Conservation (phyloP, 2,888 invertebrate genomes). For the Ptychoptera contaminata region DNA sequence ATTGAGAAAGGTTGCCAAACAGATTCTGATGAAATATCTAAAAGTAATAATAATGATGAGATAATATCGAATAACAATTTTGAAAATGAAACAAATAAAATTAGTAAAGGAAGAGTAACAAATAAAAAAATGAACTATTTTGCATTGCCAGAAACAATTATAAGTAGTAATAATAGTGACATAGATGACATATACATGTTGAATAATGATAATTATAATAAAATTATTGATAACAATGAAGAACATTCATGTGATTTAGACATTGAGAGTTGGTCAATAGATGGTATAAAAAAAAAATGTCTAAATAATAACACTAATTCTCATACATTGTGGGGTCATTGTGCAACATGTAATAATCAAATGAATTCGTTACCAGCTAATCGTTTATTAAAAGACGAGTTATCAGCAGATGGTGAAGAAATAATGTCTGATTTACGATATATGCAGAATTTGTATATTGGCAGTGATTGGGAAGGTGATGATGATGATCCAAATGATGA, state of each 20-base stretch:
- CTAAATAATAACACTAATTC: constrained; percentile 13
- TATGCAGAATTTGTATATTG: constrained; percentile 24
- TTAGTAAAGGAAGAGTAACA: not conserved
- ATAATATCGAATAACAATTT: not conserved
- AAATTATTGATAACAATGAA: not conserved
- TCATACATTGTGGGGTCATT: constrained; percentile 24
- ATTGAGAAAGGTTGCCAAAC: constrained; percentile 44
- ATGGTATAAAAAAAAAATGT: constrained; percentile 19
- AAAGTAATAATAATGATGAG: not conserved
- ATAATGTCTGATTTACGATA: constrained; percentile 24
- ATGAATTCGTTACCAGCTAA: constrained; percentile 21
- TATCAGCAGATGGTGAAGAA: constrained; percentile 22
- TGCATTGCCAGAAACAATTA: no score
- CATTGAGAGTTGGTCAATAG: constrained; percentile 18
- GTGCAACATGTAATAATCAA: constrained; percentile 19
- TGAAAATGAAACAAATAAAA: constrained; percentile 7
- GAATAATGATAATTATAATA: not conserved
- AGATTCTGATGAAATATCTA: constrained; percentile 18
- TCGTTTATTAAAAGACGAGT: constrained; percentile 20
- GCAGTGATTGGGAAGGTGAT: constrained; percentile 11
- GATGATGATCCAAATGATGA: constrained; percentile 11
- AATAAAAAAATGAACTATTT: not conserved
- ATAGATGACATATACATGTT: constrained; percentile 4
- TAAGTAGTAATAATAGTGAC: not conserved
- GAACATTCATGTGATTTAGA: not conserved